phyloP scores from a whole-genome alignment of 2,888 invertebrate species.

The Diplazon laetatorius region DNA sequence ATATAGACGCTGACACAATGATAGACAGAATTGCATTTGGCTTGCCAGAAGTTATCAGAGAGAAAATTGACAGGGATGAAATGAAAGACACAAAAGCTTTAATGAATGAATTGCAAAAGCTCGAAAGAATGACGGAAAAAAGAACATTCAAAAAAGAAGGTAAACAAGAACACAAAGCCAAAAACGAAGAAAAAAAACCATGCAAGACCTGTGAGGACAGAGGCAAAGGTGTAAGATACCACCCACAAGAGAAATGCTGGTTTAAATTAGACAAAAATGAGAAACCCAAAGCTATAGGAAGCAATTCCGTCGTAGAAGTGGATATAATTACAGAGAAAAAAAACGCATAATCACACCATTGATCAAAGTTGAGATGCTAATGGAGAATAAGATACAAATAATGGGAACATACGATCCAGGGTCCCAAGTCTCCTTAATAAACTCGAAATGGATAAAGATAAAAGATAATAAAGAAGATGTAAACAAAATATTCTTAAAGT shows the following conservation, averaged over 20 bases:
- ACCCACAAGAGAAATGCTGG: slow-evolving; percentile 66
- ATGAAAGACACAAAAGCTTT: slow-evolving; percentile 68
- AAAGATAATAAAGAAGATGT: slow-evolving; percentile 54
- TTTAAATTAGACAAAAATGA: slow-evolving; percentile 55
- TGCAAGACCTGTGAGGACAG: slow-evolving; percentile 68
- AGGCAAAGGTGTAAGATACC: slow-evolving; percentile 67
- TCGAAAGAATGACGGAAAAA: slow-evolving; percentile 56
- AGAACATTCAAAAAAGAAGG: slow-evolving; percentile 53
- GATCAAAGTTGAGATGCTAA: slow-evolving; percentile 44
- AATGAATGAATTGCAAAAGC: slow-evolving; percentile 64
- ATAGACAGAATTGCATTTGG: slow-evolving; percentile 64
- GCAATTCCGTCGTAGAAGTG: slow-evolving; percentile 62
- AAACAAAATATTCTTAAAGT: slow-evolving; percentile 50
- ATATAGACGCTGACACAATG: slow-evolving; percentile 57
- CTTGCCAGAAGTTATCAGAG: slow-evolving; percentile 68
- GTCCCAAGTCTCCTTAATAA: slow-evolving; percentile 65
- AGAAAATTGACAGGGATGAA: slow-evolving; percentile 67
- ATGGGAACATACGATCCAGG: slow-evolving; percentile 65
- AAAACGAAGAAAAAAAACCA: slow-evolving; percentile 65
- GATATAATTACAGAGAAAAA: slow-evolving; percentile 54
- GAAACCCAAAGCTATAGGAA: slow-evolving; percentile 49
- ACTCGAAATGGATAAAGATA: slow-evolving; percentile 62
- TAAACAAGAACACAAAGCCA: slow-evolving; percentile 61
- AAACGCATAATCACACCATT: slow-evolving; percentile 58
- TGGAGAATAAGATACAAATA: slow-evolving; percentile 60